phyloP scores from a whole-genome alignment of 2,888 invertebrate genomes.

The Torymus tubicola region DNA sequence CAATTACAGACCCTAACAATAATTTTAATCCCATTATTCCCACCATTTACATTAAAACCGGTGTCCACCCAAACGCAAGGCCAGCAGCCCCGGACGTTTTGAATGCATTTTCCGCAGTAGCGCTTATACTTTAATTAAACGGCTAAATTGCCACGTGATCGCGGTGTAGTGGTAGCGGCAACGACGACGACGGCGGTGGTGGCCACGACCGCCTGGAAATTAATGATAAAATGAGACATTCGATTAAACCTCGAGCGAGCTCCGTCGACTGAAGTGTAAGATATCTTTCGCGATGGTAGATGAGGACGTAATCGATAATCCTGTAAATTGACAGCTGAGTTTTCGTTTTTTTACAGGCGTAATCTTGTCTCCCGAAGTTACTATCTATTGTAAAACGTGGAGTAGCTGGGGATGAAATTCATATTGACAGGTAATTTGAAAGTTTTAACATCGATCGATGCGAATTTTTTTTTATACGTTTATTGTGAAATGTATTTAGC shows the following conservation, averaged over 20 bases:
- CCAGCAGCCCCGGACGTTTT: background rate
- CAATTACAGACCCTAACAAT: background rate
- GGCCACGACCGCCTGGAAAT: slow-evolving; percentile 42
- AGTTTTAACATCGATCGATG: too few relatives aligned
- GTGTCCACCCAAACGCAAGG: background rate
- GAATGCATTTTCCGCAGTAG: slow-evolving; percentile 19
- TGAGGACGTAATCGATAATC: slow-evolving; percentile 52
- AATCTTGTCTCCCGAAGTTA: too few relatives aligned
- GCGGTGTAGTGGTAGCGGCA: background rate
- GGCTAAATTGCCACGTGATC: slow-evolving; percentile 43
- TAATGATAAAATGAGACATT: slow-evolving; percentile 53
- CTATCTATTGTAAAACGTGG: too few relatives aligned
- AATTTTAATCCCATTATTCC: slow-evolving; percentile 4
- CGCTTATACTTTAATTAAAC: slow-evolving; percentile 54
- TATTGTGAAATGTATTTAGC: too few relatives aligned
- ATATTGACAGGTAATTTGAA: too few relatives aligned
- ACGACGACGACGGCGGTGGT: too few relatives aligned
- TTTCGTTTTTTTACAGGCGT: too few relatives aligned
- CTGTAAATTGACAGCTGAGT: slow-evolving; percentile 44
- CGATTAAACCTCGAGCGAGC: slow-evolving; percentile 42
- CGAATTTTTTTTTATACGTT: too few relatives aligned
- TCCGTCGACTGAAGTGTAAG: too few relatives aligned
- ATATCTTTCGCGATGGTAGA: too few relatives aligned
- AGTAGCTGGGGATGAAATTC: too few relatives aligned
- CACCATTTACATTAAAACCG: slow-evolving; percentile 28